phyloP scores from a whole-genome alignment of 53 echinoderm and acorn worm genomes.

The Luidia sarsii region DNA sequence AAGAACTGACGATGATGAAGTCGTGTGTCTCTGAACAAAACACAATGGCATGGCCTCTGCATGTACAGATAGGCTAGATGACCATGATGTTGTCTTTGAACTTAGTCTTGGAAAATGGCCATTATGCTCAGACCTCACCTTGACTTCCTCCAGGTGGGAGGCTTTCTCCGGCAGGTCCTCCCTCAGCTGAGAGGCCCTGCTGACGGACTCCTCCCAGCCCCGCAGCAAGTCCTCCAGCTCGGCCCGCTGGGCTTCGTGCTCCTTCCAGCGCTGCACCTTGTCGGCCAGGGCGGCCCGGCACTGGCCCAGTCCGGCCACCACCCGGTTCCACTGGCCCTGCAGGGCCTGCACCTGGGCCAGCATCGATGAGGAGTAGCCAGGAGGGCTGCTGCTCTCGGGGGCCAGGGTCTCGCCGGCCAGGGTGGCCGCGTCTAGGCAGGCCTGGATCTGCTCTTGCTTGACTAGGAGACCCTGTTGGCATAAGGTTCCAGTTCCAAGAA shows the following conservation, averaged over 20 bases:
- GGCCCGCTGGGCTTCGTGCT: constrained; percentile 46
- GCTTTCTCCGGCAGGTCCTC: constrained; percentile 60
- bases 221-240: constrained; percentile 52
- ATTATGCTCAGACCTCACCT: constrained; percentile 53
- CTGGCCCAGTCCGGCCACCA: constrained; percentile 57
- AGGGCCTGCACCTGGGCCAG: constrained; percentile 44
- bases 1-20: too few relatives aligned
- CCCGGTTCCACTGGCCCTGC: constrained; percentile 68
- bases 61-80: too few relatives aligned
- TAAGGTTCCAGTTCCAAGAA: too few relatives aligned
- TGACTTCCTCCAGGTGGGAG: constrained; percentile 55
- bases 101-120: neutral
- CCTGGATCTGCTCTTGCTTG: constrained; percentile 32
- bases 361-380: constrained; percentile 58
- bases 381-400: constrained; percentile 54
- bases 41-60: too few relatives aligned
- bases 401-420: constrained; percentile 56
- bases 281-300: constrained; percentile 63
- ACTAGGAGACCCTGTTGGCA: constrained; percentile 9
- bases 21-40: too few relatives aligned
- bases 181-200: constrained; percentile 58
- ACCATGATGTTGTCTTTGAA: too few relatives aligned
- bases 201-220: constrained; percentile 51
- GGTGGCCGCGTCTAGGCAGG: constrained; percentile 26
- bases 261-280: constrained; percentile 65